Evolutionary conservation across 2,888 invertebrate species (phyloP).

Genomic region (Ochropleura plecta): DNA sequence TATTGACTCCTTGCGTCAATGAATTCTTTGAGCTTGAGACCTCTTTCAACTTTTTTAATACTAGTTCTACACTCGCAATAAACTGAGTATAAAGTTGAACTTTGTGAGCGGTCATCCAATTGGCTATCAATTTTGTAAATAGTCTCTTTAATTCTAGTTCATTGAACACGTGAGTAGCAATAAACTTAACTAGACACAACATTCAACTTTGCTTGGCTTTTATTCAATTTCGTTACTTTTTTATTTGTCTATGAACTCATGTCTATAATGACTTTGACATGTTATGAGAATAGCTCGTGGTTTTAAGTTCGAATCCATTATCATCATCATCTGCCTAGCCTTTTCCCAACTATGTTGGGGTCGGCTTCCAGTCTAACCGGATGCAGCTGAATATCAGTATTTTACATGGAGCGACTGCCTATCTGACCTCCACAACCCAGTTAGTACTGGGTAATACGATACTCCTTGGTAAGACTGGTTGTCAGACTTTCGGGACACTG

Average conservation of each 20-base stretch:
- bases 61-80: background rate
- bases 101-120: slow-evolving; percentile 28
- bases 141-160: slow-evolving; percentile 14
- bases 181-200: slow-evolving; percentile 16
- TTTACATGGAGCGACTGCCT: no score
- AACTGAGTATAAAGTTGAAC: slow-evolving; percentile 19
- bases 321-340: no score
- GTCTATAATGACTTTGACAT: background rate
- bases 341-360: no score
- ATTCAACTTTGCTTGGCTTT: background rate
- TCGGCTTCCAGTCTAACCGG: no score
- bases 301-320: background rate
- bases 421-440: no score
- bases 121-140: slow-evolving; percentile 36
- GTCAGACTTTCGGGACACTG: no score
- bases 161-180: slow-evolving; percentile 23
- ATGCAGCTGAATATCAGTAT: no score
- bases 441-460: no score
- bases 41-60: slow-evolving; percentile 10
- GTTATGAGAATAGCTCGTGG: background rate
- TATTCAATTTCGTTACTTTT: background rate
- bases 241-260: background rate
- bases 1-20: background rate
- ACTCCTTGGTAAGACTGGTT: no score
- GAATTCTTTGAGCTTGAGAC: background rate